Evolutionary conservation across 1,140 invertebrate genomes (phyloP).

Genomic region (Cherax destructor): DNA sequence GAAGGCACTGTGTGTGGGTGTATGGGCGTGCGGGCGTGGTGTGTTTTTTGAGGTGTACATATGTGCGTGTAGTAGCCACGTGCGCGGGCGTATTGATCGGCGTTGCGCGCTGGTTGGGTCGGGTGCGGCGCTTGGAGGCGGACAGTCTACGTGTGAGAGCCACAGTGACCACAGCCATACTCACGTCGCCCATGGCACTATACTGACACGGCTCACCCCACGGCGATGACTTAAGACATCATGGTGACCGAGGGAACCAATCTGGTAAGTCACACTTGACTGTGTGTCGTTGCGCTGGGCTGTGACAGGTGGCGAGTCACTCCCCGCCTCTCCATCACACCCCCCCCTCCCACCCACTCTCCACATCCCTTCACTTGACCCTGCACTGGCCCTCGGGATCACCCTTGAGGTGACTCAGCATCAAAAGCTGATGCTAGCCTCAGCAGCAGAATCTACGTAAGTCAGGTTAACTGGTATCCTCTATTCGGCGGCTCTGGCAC

Average conservation of each 20-base stretch:
- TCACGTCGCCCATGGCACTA: conserved; percentile 38
- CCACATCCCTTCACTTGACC: neutral
- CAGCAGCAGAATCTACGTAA: neutral
- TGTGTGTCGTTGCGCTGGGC: neutral
- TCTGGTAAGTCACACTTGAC: conserved; percentile 24
- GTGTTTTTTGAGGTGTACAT: conserved; percentile 25
- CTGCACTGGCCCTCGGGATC: neutral
- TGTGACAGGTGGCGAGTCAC: neutral
- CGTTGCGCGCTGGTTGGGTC: conserved; percentile 29
- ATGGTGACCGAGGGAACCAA: conserved; percentile 59
- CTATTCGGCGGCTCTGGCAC: neutral
- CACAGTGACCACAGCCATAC: conserved; percentile 40
- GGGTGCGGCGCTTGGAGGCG: conserved; percentile 25
- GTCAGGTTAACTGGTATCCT: neutral
- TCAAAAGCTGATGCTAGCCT: neutral
- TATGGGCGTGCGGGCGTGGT: conserved; percentile 49
- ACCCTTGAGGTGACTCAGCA: neutral
- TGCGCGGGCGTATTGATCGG: conserved; percentile 60
- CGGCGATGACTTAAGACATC: conserved; percentile 42
- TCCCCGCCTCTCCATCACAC: neutral
- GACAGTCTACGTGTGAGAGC: conserved; percentile 46
- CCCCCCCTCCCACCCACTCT: neutral
- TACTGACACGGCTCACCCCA: conserved; percentile 40
- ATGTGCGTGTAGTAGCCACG: conserved; percentile 45
- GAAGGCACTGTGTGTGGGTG: conserved; percentile 16